Conservation (phyloP, 2,113 vertebrate species). For the Peromyscus maniculatus region DNA sequence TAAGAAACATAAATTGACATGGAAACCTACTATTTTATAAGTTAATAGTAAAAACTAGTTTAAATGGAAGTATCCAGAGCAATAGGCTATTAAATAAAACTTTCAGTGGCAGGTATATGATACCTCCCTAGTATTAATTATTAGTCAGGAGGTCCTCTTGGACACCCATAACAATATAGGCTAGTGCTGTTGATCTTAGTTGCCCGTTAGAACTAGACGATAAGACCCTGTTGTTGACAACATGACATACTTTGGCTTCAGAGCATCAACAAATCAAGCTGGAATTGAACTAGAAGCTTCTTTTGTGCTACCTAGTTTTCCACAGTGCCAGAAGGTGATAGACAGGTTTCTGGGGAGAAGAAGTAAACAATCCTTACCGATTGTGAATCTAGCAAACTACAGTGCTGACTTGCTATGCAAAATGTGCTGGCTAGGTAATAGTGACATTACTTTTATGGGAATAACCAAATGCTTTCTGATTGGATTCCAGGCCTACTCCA, state of each 20-base stretch:
- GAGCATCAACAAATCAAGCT: not conserved
- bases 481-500: not conserved
- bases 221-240: not conserved
- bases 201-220: not conserved
- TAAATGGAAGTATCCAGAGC: not conserved
- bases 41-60: not conserved
- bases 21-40: not conserved
- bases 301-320: not conserved
- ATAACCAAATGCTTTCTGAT: not conserved
- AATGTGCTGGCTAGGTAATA: not conserved
- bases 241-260: not conserved
- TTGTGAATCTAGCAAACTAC: not conserved
- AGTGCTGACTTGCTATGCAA: not conserved
- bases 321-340: not conserved
- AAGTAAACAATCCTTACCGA: not conserved
- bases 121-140: not conserved
- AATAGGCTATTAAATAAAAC: not conserved
- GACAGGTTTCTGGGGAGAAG: not conserved
- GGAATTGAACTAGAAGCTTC: not conserved
- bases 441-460: not conserved
- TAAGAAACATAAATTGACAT: not conserved
- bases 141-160: not conserved
- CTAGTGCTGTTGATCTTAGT: not conserved
- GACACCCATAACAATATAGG: not conserved
- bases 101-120: not conserved